Evolutionary conservation across 2,797 vertebrate species (phyloP).

Genomic region (Eutrigla gurnardus): DNA sequence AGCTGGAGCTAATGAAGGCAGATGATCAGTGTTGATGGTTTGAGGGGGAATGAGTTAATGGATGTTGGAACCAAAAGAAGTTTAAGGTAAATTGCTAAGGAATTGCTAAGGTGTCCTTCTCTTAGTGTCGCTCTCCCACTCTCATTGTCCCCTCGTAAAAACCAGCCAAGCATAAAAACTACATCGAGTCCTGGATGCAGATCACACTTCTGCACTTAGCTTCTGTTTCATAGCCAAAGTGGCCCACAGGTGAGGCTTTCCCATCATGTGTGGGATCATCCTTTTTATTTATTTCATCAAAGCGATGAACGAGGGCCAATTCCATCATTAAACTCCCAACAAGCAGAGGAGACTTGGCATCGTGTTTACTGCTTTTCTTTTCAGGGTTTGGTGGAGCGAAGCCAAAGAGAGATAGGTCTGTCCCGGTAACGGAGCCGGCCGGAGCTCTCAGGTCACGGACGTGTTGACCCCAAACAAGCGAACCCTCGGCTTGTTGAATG

Average conservation of each 20-base stretch:
- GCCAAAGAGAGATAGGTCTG: conserved; percentile 46
- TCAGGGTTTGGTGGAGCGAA: conserved; percentile 42
- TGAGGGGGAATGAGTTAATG: not conserved
- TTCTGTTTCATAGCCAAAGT: conserved; percentile 18
- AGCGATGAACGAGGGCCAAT: not conserved
- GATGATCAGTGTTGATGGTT: conserved; percentile 35
- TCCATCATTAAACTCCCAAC: conserved; percentile 5
- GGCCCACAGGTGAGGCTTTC: conserved; percentile 16
- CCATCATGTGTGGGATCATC: not conserved
- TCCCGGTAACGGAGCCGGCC: conserved; percentile 30
- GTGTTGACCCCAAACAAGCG: conserved; percentile 53
- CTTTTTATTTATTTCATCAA: not conserved
- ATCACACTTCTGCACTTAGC: conserved; percentile 34
- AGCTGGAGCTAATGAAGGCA: conserved; percentile 49
- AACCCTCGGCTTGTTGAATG: conserved; percentile 38
- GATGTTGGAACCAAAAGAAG: not conserved
- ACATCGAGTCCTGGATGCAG: conserved; percentile 12
- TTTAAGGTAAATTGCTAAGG: not conserved
- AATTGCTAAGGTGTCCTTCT: conserved; percentile 2
- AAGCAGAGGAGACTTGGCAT: not conserved
- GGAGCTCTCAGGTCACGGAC: conserved; percentile 46
- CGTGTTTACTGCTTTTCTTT: conserved; percentile 40
- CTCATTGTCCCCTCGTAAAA: conserved; percentile 28
- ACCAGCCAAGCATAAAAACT: conserved; percentile 29
- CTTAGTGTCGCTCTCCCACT: not conserved